These are phyloP conservation scores for Eulemur mongoz DNA, from an alignment of 2,797 vertebrate genomes.

Conservation along the genomic window DNA sequence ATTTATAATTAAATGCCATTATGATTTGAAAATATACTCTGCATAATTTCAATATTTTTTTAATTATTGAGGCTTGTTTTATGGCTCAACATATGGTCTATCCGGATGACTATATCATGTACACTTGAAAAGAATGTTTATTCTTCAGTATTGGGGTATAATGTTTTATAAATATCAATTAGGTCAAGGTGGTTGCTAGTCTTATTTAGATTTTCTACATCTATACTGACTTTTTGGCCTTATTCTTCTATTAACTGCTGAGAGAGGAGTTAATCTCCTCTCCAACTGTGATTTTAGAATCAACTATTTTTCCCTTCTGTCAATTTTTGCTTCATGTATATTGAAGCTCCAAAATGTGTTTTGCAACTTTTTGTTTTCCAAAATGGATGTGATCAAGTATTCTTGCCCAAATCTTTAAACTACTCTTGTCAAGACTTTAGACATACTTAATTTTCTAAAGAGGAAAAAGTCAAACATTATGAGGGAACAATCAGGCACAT, in stretches of 20 bases:
- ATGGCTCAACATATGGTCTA: neutral
- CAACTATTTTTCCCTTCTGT: neutral
- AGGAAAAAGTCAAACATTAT: neutral
- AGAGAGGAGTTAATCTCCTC: neutral
- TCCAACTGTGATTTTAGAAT: neutral
- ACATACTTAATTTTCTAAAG: neutral
- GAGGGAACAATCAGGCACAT: neutral
- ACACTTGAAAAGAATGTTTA: neutral
- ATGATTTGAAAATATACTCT: neutral
- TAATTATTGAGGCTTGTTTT: conserved; percentile 19
- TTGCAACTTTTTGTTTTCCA: neutral
- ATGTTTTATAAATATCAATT: neutral
- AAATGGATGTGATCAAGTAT: neutral
- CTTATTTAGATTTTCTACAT: neutral
- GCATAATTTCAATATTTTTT: neutral
- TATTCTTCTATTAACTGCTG: neutral
- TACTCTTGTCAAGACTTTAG: neutral
- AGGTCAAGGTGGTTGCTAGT: neutral
- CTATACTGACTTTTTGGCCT: neutral
- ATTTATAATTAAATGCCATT: conserved; percentile 17
- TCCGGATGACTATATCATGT: neutral
- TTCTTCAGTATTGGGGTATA: neutral
- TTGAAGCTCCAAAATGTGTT: neutral
- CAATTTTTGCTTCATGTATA: conserved; percentile 14
- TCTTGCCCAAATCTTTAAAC: conserved; percentile 10